Conservation (phyloP, 1,140 invertebrate species). For the Drosophila baimaii region DNA sequence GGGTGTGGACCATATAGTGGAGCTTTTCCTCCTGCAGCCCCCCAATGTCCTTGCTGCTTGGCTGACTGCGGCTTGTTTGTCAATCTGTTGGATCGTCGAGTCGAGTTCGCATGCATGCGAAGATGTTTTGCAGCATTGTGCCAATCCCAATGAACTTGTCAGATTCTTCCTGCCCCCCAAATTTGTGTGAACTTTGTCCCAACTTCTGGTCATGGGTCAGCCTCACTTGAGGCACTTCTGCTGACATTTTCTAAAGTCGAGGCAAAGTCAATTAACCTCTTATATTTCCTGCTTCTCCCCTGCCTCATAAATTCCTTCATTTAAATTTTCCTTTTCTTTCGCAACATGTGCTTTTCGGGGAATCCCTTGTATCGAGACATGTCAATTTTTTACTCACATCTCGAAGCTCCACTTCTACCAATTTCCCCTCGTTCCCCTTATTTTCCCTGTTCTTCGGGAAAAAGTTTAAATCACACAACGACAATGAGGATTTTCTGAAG, state of each 20-base stretch:
- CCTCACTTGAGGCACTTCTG: conserved; percentile 12
- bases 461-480: conserved; percentile 84
- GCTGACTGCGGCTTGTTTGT: conserved; percentile 79
- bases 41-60: conserved; percentile 71
- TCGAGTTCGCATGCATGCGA: conserved; percentile 39
- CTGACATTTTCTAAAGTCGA: conserved; percentile 32
- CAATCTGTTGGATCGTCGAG: conserved; percentile 70
- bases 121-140: conserved; percentile 61
- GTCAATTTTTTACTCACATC: conserved; percentile 57
- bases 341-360: conserved; percentile 15
- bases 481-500: conserved; percentile 79
- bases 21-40: conserved; percentile 31
- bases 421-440: not conserved
- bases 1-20: conserved; percentile 35
- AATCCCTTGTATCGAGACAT: conserved; percentile 32
- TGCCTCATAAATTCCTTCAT: conserved; percentile 61
- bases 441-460: not conserved
- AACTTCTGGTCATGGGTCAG: conserved; percentile 34
- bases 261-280: conserved; percentile 70
- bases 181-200: conserved; percentile 43
- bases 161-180: not conserved
- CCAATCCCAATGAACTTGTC: conserved; percentile 69
- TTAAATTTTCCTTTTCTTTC: conserved; percentile 64
- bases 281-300: conserved; percentile 1
- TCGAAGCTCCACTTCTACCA: conserved; percentile 11